Base-by-base conservation (phyloP, 2,113 vertebrate species). In the Machaerirhynchus nigripectus region DNA sequence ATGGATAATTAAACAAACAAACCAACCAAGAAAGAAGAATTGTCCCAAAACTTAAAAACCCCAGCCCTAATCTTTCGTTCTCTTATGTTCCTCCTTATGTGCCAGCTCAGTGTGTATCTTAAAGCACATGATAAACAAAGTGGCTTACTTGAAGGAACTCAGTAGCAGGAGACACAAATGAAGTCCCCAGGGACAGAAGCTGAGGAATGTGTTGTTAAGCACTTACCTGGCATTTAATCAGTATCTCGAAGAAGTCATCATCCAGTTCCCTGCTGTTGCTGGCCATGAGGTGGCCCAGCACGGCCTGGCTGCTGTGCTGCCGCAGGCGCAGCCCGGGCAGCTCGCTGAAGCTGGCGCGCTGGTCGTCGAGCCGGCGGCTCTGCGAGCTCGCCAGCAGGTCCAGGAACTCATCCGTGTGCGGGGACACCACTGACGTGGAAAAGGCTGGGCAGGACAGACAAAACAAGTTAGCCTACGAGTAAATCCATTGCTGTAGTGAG, bases 181-280 rank as follows among this genome's bases (percentile, higher is more conserved):
- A 19, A 57, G 35, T 2, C 14, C 15, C 15, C 30, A 14, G 11
- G 30, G 35, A 3, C 37, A 18, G 33, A 7, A 27, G 33, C 31
- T 26, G 47, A 35, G 63, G 22, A 15, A 2, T 13, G 0, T 30
- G 44, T 24, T 16, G n/a, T 11, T 5, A 4, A 15, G 30, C 10
- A 3, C 95, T 21, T 18, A 99, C 99, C 97, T 99, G 99, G 95
- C 99, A 99, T 97, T 99, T 99, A 35, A 99, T 90, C 3, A 99
- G 86, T 97, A 98, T 99, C 47, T 99, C 98, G 15, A 99, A 99
- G 98, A 99, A 99, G 96, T 99, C 97, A 1, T 99, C 99, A 1
- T 99, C 99, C 1, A 99, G 98, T 46, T 99, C 99, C 1, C 97
- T 93, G 89, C 35, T 97, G 96, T 91, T 98, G 26, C 88, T 98